Evolutionary conservation across 1,140 invertebrate species (phyloP), one percentile per base, ranked within the genome.

Genomic region (Drosophila simulans): DNA sequence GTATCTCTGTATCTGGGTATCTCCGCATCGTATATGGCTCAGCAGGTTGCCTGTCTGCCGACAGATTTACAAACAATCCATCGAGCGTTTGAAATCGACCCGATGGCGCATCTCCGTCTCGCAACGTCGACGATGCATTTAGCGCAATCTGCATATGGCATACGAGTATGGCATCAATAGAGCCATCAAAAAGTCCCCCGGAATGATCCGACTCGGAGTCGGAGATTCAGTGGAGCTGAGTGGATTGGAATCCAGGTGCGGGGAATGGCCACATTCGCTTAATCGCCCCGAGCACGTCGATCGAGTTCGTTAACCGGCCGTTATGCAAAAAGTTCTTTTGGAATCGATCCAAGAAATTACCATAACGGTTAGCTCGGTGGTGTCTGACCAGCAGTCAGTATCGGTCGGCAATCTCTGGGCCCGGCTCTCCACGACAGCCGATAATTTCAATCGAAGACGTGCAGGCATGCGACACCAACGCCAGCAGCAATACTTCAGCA

Each of bases 331-430:
- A 65, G 83, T 86, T 86, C 83, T 86, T 69, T 82, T 86, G 66
- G 83, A 88, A 79, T 83, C 66, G 71, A 83, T 88, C 74, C 69
- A 83, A 86, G 83, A 88, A 88, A 86, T 86, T 83, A 88, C 82
- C 83, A 86, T 86, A 86, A 86, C 83, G 64, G 83, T 86, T 86
- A 86, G 64, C 65, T 55, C 62, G 22, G 64, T 56, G 22, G 64
- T 56, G 20, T 22, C 20, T 22, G 20, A 22, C 37, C n/a, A n/a
- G n/a, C n/a, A n/a, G 20, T 8, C 31, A 31, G 13, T 43, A 57
- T 65, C 59, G 17, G 64, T 60, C 27, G 34, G 20, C 17, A 35
- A 79, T 57, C 56, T 46, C 60, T 20, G 52, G 40, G 13, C 42
- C 35, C 27, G 66, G 27, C 70, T 70, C 49, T 35, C 64, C 20